These are phyloP conservation scores for Listrodromus nycthemerus DNA, from an alignment of 2,888 invertebrate genomes.

Conservation along the genomic window DNA sequence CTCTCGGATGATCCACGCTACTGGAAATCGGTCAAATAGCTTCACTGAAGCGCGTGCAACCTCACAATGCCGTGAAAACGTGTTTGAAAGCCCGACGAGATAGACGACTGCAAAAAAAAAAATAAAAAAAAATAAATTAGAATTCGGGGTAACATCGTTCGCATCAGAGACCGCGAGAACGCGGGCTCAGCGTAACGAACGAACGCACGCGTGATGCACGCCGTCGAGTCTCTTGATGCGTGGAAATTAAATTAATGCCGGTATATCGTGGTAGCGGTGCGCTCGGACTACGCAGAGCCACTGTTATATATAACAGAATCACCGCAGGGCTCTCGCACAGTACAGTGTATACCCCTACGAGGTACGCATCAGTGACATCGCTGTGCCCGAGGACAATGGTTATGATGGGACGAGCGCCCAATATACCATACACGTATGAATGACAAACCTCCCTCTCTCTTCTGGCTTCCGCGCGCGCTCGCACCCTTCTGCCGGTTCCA, in stretches of 20 bases:
- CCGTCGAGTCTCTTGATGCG: slow-evolving; percentile 69
- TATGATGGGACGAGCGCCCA: slow-evolving; percentile 56
- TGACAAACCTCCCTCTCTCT: slow-evolving; percentile 46
- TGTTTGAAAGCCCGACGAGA: slow-evolving; percentile 37
- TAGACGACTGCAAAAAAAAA: slow-evolving; percentile 37
- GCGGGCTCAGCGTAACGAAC: slow-evolving; percentile 52
- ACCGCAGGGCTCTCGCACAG: not conserved
- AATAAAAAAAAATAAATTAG: slow-evolving; percentile 30
- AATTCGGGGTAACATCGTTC: slow-evolving; percentile 22
- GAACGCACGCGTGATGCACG: slow-evolving; percentile 57
- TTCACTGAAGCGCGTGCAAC: slow-evolving; percentile 25
- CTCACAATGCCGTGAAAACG: slow-evolving; percentile 43
- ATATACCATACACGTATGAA: slow-evolving; percentile 34
- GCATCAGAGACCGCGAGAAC: slow-evolving; percentile 52
- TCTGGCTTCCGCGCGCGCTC: slow-evolving; percentile 16
- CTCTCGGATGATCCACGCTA: not conserved
- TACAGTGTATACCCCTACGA: slow-evolving; percentile 66
- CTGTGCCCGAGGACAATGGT: slow-evolving; percentile 66
- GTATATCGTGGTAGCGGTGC: slow-evolving; percentile 22
- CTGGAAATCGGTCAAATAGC: slow-evolving; percentile 41
- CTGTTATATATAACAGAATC: slow-evolving; percentile 13
- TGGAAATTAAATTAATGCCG: slow-evolving; percentile 79
- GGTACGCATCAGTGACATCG: slow-evolving; percentile 77
- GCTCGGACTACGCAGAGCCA: slow-evolving; percentile 1
- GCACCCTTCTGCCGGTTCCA: slow-evolving; percentile 55